Percentiles rank a stretch among this genome's conserved stretches.
Conservation (phyloP, 2,888 invertebrate species). For the Charanyca ferruginea region DNA sequence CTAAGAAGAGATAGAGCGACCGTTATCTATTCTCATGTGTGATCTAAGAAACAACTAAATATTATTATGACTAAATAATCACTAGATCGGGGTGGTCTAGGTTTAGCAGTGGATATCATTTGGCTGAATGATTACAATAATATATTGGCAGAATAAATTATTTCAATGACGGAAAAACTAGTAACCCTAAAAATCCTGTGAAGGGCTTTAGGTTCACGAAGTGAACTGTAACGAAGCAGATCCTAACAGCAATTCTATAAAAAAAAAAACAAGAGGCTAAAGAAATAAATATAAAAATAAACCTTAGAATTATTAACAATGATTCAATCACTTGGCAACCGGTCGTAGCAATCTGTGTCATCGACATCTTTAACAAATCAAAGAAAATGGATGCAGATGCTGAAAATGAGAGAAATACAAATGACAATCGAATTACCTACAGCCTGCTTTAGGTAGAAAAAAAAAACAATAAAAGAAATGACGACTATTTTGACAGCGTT, state of each 20-base stretch:
- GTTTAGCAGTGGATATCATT: background rate
- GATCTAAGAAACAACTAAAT: conserved; percentile 3
- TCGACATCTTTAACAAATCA: conserved; percentile 31
- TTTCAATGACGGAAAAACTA: no score
- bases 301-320: conserved; percentile 18
- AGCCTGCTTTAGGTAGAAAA: background rate
- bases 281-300: background rate
- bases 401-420: conserved; percentile 23
- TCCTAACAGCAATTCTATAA: background rate
- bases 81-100: no score
- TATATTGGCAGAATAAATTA: background rate
- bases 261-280: background rate
- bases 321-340: conserved; percentile 38
- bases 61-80: no score
- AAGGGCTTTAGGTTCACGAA: background rate
- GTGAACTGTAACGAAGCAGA: background rate
- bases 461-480: background rate
- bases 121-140: background rate
- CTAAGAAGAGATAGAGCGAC: conserved; percentile 6
- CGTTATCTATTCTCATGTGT: background rate
- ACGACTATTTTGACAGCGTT: background rate
- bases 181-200: background rate
- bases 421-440: conserved; percentile 1
- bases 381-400: conserved; percentile 19
- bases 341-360: conserved; percentile 23